A percentile compares a stretch with the other conserved stretches of the same genome.
phyloP scores from a whole-genome alignment of 2,113 vertebrate species.

The Perca fluviatilis region DNA sequence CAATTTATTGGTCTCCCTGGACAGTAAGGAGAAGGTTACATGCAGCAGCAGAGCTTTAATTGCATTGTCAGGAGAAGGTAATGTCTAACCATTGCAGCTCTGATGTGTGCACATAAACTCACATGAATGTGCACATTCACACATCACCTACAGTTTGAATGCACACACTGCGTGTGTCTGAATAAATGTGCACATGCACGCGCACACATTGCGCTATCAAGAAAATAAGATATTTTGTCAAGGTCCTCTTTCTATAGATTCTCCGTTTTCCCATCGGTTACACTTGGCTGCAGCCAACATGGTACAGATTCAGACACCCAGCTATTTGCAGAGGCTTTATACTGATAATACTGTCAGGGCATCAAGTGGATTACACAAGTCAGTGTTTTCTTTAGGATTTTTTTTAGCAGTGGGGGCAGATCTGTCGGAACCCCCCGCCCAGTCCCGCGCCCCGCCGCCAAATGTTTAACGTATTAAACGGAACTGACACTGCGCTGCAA shows the following conservation, averaged over 20 bases:
- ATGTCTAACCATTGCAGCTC: slow-evolving; percentile 63
- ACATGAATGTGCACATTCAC: slow-evolving; percentile 43
- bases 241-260: slow-evolving; percentile 54
- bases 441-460: too few species aligned
- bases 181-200: slow-evolving; percentile 11
- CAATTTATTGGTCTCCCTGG: slow-evolving; percentile 82
- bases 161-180: slow-evolving; percentile 22
- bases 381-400: too few species aligned
- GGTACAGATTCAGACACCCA: slow-evolving; percentile 27
- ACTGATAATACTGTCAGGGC: slow-evolving; percentile 35
- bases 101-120: slow-evolving; percentile 59
- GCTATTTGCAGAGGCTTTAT: slow-evolving; percentile 36
- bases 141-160: slow-evolving; percentile 42
- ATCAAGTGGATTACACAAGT: slow-evolving; percentile 36
- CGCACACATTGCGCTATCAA: slow-evolving; percentile 1
- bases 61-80: slow-evolving; percentile 80
- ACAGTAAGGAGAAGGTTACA: slow-evolving; percentile 83
- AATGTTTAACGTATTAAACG: too few species aligned
- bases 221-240: slow-evolving; percentile 70
- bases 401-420: too few species aligned
- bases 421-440: too few species aligned
- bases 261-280: slow-evolving; percentile 42
- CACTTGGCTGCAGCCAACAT: slow-evolving; percentile 38
- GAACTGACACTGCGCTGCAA: too few species aligned
- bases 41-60: slow-evolving; percentile 80